Evolutionary conservation across 2,888 invertebrate genomes (phyloP), one percentile per base, ranked within the genome.

Genomic region (Poecilobothrus nobilitatus): DNA sequence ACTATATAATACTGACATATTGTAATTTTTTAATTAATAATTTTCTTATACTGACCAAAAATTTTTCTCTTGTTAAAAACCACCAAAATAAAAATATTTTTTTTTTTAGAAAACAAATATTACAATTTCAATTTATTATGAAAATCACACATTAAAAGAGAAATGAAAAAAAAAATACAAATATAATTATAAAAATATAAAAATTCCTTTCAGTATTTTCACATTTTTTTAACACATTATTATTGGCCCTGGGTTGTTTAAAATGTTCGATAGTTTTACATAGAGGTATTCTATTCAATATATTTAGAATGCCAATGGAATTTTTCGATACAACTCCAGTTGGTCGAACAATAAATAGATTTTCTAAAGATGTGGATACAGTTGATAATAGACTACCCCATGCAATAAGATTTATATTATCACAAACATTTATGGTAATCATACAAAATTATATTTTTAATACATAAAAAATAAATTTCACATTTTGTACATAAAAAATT

Each of bases 291-390:
- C 82, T 92, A 77, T 75, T 78, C 69, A 86, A 85, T 77, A 85
- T 91, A 73, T 78, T 91, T 73, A 85, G 85, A 77, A 85, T 87
- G 76, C 91, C 91, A 69, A 86, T 91, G 83, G 85, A 87, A 77
- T 87, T 91, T 84, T 92, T 90, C 83, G 92, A 92, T 81, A 88
- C 87, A 75, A 92, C 91, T 68, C 92, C 92, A 65, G 75, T 87
- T 73, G 92, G 92, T 79, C 85, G 92, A 74, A 87, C 92, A 75
- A 84, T 92, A 65, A 87, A 87, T 81, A 84, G 88, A 72, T 88
- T 88, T 78, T 84, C 87, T 71, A 84, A 84, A 77, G 88, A 88
- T 78, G 81, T 88, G 74, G 85, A 88, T 76, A 80, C 83, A 68
- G 77, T 86, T 78, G 88, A 88, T 79, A 84, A 82, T 74, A 77